Percentiles rank a stretch among this genome's conserved stretches.
These are phyloP conservation scores for Notiomystis cincta DNA, from an alignment of 2,113 vertebrate genomes.

Conservation along the genomic window DNA sequence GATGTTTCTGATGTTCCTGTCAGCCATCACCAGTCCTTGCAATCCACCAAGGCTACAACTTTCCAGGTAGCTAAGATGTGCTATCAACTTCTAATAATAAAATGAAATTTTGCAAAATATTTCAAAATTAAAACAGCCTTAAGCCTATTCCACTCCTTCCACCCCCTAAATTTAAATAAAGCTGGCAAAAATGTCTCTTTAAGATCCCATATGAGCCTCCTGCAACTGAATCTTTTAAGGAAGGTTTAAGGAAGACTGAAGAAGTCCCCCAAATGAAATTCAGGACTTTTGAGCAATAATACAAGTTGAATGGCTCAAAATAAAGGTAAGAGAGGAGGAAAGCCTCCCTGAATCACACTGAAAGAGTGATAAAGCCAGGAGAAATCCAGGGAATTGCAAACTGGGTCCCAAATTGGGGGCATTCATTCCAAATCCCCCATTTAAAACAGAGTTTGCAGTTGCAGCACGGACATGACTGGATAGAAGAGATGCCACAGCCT, in stretches of 20 bases:
- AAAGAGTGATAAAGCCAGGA: neutral
- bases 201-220: neutral
- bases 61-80: rapidly evolving
- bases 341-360: rapidly evolving
- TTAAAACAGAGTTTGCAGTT: neutral
- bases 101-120: neutral
- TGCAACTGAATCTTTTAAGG: neutral
- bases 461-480: rapidly evolving
- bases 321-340: neutral
- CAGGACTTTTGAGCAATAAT: neutral
- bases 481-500: neutral
- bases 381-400: neutral
- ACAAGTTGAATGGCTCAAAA: neutral
- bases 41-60: neutral
- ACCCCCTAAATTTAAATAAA: neutral
- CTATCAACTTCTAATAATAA: neutral
- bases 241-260: neutral
- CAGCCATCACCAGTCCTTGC: neutral
- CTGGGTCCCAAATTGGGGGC: neutral
- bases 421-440: neutral
- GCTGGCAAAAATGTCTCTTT: neutral
- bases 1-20: neutral
- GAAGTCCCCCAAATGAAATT: neutral
- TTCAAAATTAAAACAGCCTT: neutral
- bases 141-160: neutral